These are phyloP conservation scores for Morone chrysops DNA, from an alignment of 2,113 vertebrate genomes.

Conservation along the genomic window DNA sequence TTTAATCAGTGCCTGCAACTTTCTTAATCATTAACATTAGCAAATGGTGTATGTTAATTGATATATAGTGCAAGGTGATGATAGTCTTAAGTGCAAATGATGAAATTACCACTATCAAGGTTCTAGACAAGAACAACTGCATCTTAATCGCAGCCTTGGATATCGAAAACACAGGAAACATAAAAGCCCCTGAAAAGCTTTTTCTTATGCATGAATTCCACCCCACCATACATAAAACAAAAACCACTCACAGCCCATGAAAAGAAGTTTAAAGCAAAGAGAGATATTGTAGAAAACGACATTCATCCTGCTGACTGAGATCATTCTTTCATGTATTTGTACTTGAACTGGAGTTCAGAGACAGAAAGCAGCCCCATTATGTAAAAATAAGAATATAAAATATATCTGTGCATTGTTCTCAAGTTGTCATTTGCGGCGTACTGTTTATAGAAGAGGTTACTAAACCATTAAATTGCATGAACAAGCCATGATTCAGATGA, in stretches of 20 bases:
- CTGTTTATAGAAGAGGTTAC: background rate
- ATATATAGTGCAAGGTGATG: conserved; percentile 82
- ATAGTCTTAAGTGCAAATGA: conserved; percentile 74
- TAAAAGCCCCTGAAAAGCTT: conserved; percentile 58
- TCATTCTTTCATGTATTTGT: conserved; percentile 38
- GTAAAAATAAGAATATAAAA: conserved; percentile 5
- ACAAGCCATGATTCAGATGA: background rate
- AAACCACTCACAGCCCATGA: conserved; percentile 16
- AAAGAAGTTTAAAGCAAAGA: conserved; percentile 46
- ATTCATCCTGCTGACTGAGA: conserved; percentile 27
- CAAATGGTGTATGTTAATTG: conserved; percentile 86
- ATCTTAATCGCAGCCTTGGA: conserved; percentile 65
- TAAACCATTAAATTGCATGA: conserved; percentile 29
- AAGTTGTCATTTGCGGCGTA: background rate
- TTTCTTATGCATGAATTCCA: conserved; percentile 51
- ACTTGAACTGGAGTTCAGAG: conserved; percentile 30
- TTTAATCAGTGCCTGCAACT: conserved; percentile 88
- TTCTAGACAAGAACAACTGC: conserved; percentile 64
- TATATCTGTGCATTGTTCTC: background rate
- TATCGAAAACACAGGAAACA: conserved; percentile 45
- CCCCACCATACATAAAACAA: conserved; percentile 31
- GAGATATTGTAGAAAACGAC: conserved; percentile 25
- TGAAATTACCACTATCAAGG: conserved; percentile 70
- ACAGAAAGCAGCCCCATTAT: background rate
- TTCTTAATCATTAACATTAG: conserved; percentile 86